Evolutionary conservation across 2,888 invertebrate genomes (phyloP), one percentile per base, ranked within the genome.

Genomic region (Dyspetes luteomarginatus): DNA sequence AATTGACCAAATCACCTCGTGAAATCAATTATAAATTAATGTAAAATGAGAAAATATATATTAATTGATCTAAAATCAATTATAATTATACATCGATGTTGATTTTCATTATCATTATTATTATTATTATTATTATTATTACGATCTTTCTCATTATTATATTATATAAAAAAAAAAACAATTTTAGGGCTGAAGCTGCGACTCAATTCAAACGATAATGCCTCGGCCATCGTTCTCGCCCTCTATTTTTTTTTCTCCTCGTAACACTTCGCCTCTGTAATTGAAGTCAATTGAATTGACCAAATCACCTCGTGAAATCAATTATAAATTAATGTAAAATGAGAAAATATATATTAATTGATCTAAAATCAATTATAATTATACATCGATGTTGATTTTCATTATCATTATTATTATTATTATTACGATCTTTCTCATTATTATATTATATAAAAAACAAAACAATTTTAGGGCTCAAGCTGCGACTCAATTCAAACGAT

Each of bases 161-260:
- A n/a, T n/a, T n/a, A n/a, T n/a, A n/a, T n/a, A n/a, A n/a, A n/a
- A 48, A 48, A 50, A 36, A 68, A 60, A 68, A 68, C 36, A 15
- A 22, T 52, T 24, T 71, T 4, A 17, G 22, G 48, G 5, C 43
- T n/a, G n/a, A n/a, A n/a, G n/a, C 30, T 12, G 15, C 45, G 15
- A 64, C n/a, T n/a, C n/a, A n/a, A 64, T 45, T 45, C 26, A 9
- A 45, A 24, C 2, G 36, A 36, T 15, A 45, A 5, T 26, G 55
- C 41, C 41, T 24, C 9, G 43, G 55, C 15, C 56, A 22, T 43
- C 9, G 41, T 55, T 68, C 15, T 56, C 43, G 50, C 36, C 7
- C 28, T 26, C 26, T 4, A 0, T 56, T 36, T 58, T 58, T 30
- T 58, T 4, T 9, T 9, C 17, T 58, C 30, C 9, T 58, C 36